Base-by-base conservation (phyloP, 1,140 invertebrate species). In the Drosophila watanabei region DNA sequence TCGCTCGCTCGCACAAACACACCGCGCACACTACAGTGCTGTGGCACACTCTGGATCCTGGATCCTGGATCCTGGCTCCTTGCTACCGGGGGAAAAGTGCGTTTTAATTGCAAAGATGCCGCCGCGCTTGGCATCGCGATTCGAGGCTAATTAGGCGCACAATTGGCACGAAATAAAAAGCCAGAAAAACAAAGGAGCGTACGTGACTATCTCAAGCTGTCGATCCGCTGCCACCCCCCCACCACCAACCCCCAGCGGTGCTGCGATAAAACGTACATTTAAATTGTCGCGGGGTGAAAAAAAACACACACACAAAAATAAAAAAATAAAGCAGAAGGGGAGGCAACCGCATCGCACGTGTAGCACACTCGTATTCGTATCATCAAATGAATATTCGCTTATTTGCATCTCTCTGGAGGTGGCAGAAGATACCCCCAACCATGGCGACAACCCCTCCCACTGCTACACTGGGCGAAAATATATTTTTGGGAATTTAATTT, bases 341-440 rank as follows among this genome's bases (percentile, higher is more conserved):
- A 37, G 18, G 43, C 73, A 76, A 79, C 76, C 76, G 58, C 71
- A 80, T 68, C 66, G 85, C 84, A 88, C 84, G 85, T 88, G 85
- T 69, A 69, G 41, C 62, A 49, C 51, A 71, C 59, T 69, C 62
- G 72, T 60, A 85, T 66, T 77, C 75, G 80, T 82, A 89, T 90
- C 86, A 89, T 90, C 86, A 89, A 90, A 89, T 89, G 86, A 89
- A 89, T 89, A 89, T 89, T 90, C 86, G 86, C 86, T 89, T 89
- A 89, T 89, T 89, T 89, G 86, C 86, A 89, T 89, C 75, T 80
- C 80, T 52, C 75, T 60, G 41, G 48, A 68, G 72, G 75, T 37
- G 75, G 73, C 33, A 48, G 52, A 68, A 39, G 72, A 77, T 77
- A 59, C 62, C 46, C 32, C 41, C 24, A 5, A 10, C 68, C 61